A percentile compares a stretch with the other conserved stretches of the same genome.
Conservation (phyloP, 2,113 vertebrate genomes). For the Cathartes aura region DNA sequence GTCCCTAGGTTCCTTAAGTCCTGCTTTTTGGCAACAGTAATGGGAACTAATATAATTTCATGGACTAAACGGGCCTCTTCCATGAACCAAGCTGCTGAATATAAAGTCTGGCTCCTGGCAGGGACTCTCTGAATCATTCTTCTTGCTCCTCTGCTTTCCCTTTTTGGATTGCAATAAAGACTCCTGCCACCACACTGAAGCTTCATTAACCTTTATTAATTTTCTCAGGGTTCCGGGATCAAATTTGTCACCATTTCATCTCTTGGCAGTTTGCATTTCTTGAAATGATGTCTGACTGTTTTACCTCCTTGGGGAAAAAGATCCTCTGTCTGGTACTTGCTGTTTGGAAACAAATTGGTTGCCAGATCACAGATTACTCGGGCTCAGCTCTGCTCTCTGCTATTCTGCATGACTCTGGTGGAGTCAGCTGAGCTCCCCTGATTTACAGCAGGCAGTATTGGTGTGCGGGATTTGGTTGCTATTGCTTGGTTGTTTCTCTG, state of each 20-base stretch:
- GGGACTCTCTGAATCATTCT: conserved; percentile 47
- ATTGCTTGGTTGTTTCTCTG: neutral
- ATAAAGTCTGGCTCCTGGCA: conserved; percentile 27
- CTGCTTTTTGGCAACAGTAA: neutral
- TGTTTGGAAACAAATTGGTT: conserved; percentile 62
- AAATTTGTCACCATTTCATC: conserved; percentile 48
- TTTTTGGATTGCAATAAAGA: conserved; percentile 36
- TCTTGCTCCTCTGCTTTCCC: conserved; percentile 56
- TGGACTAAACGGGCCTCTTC: neutral
- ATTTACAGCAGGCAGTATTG: neutral
- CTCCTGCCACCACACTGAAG: conserved; percentile 23
- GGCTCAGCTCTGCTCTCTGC: neutral
- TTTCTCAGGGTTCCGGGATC: conserved; percentile 19
- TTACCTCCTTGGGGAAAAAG: conserved; percentile 15
- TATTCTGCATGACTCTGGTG: neutral
- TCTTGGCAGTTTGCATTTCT: conserved; percentile 7
- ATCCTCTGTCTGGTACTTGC: neutral
- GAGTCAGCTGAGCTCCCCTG: neutral
- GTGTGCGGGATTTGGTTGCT: neutral
- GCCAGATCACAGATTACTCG: neutral
- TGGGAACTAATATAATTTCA: neutral
- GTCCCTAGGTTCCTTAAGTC: neutral
- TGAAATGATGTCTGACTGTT: conserved; percentile 30
- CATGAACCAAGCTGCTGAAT: neutral
- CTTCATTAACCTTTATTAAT: conserved; percentile 68